phyloP scores from a whole-genome alignment of 1,140 invertebrate species.

The Archivesica marissinica region DNA sequence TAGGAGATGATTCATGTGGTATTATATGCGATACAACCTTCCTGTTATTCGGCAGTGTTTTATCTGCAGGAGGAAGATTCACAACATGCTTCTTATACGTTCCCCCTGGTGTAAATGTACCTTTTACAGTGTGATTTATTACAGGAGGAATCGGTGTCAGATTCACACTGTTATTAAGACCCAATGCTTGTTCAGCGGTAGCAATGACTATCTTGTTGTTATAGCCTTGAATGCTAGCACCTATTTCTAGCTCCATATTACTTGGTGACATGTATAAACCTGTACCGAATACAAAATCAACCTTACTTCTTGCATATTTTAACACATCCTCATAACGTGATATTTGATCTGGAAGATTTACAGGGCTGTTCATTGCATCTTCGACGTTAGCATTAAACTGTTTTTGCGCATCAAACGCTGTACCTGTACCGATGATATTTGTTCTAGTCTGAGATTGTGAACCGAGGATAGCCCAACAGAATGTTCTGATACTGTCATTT shows the following conservation, averaged over 20 bases:
- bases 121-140: too few species aligned
- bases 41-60: too few species aligned
- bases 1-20: background rate
- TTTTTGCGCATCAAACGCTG: constrained; percentile 48
- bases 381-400: constrained; percentile 27
- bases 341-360: constrained; percentile 2
- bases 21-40: background rate
- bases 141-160: too few species aligned
- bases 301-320: too few species aligned
- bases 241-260: constrained; percentile 35
- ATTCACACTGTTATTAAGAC: too few species aligned
- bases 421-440: constrained; percentile 11
- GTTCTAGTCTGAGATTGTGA: constrained; percentile 43
- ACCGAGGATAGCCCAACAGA: background rate
- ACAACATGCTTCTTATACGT: too few species aligned
- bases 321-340: constrained; percentile 2
- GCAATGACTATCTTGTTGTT: constrained; percentile 36
- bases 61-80: too few species aligned
- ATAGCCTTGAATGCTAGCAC: background rate
- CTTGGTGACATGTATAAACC: constrained; percentile 50
- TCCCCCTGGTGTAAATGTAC: too few species aligned
- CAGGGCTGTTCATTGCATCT: constrained; percentile 7
- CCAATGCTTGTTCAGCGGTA: too few species aligned
- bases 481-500: background rate
- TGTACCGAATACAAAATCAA: background rate